Conservation (phyloP, 2,113 vertebrate species). For the Brachyhypopomus gauderio region DNA sequence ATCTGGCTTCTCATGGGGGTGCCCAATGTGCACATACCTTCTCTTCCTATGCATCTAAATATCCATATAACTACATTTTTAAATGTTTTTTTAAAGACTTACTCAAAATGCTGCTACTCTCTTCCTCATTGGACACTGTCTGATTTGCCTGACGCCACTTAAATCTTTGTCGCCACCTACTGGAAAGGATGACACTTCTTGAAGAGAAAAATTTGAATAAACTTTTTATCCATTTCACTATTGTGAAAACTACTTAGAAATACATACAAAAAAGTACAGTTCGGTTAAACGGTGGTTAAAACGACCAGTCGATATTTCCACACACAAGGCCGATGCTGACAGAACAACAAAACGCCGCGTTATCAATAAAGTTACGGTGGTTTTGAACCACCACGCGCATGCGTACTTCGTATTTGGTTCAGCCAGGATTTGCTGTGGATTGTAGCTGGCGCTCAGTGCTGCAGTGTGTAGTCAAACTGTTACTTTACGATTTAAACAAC, state of each 20-base stretch:
- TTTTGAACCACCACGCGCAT: constrained; percentile 22
- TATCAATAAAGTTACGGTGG: constrained; percentile 22
- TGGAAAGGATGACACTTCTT: constrained; percentile 7
- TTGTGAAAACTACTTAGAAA: too few species aligned
- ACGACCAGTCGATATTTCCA: too few species aligned
- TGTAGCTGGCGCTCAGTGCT: neutral
- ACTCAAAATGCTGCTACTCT: neutral
- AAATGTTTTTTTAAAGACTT: constrained; percentile 16
- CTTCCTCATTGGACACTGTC: neutral
- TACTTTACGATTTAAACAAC: neutral
- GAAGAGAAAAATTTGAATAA: neutral
- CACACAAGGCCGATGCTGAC: too few species aligned
- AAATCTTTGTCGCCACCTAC: constrained; percentile 1
- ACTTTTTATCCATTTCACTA: too few species aligned
- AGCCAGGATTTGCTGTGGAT: neutral
- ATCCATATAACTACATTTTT: neutral
- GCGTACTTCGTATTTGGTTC: constrained; percentile 8
- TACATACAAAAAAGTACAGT: neutral
- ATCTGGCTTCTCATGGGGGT: neutral
- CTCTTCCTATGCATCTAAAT: neutral
- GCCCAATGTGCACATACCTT: neutral
- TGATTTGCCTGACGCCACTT: too few species aligned
- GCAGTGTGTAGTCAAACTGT: neutral
- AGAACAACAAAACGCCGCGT: too few species aligned
- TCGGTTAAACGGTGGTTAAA: neutral